phyloP scores from a whole-genome alignment of 1,140 invertebrate species.

The Lepidurus couesii region DNA sequence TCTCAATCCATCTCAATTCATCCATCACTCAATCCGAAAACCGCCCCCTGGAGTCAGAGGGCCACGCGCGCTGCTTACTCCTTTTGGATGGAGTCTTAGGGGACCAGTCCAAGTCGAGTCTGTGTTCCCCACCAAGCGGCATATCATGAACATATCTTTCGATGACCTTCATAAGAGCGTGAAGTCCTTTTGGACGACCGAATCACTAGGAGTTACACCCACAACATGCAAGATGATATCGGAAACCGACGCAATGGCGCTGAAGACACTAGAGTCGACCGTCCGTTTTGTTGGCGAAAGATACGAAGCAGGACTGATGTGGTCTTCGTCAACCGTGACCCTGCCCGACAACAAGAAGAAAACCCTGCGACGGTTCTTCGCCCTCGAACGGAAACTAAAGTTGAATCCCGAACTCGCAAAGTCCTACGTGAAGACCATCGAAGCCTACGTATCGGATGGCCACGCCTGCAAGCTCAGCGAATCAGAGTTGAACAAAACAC shows the following conservation, averaged over 20 bases:
- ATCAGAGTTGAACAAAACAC: conserved; percentile 22
- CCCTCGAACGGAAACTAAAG: conserved; percentile 6
- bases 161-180: conserved; percentile 25
- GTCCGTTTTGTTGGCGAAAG: conserved; percentile 24
- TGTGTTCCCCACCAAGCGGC: not conserved
- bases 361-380: not conserved
- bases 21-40: too few relatives aligned
- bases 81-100: conserved; percentile 19
- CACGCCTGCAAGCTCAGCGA: conserved; percentile 14
- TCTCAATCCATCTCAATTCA: too few relatives aligned
- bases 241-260: conserved; percentile 17
- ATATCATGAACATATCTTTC: not conserved
- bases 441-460: conserved; percentile 23
- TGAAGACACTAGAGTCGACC: conserved; percentile 26
- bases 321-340: conserved; percentile 1
- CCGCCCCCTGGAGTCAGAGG: not conserved
- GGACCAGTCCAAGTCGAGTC: not conserved
- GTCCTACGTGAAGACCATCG: not conserved
- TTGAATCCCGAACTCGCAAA: not conserved
- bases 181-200: conserved; percentile 26
- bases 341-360: conserved; percentile 22
- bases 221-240: not conserved
- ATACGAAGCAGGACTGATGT: conserved; percentile 35
- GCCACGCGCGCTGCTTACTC: conserved; percentile 6
- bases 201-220: conserved; percentile 30